Percentiles rank a stretch among this genome's conserved stretches.
Evolutionary conservation across 2,888 invertebrate genomes (phyloP).

Genomic region (Tanytarsus gracilentus): DNA sequence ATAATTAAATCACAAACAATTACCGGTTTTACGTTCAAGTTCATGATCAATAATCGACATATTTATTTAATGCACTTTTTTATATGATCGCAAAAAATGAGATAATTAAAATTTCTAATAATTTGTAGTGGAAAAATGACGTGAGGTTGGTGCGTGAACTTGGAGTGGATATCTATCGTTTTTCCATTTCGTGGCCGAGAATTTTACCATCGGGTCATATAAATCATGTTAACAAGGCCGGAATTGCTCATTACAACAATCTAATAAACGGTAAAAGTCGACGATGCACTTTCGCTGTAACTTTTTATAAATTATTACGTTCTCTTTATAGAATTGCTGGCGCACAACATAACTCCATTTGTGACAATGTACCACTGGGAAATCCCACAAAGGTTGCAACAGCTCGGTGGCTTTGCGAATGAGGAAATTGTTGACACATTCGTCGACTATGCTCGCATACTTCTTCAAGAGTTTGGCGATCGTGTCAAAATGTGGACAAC

Average conservation of each 20-base stretch:
- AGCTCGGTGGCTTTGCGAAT: conserved; percentile 60
- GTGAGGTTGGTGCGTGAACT: conserved; percentile 53
- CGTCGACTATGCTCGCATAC: conserved; percentile 53
- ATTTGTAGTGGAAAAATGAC: conserved; percentile 48
- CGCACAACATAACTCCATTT: conserved; percentile 58
- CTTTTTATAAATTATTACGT: conserved; percentile 35
- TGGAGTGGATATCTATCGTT: conserved; percentile 58
- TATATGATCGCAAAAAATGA: not conserved
- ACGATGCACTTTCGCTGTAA: conserved; percentile 48
- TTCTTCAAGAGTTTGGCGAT: conserved; percentile 53
- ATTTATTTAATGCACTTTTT: not conserved
- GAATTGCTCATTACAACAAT: conserved; percentile 66
- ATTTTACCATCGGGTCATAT: conserved; percentile 61
- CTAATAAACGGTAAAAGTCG: conserved; percentile 50
- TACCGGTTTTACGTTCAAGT: not conserved
- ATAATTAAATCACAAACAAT: not conserved
- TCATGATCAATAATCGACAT: not conserved
- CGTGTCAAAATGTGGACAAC: conserved; percentile 66
- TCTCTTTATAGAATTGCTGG: not conserved
- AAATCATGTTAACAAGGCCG: conserved; percentile 56
- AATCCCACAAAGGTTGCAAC: conserved; percentile 54
- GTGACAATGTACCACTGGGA: conserved; percentile 67
- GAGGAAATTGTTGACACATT: conserved; percentile 55
- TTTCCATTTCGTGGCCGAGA: conserved; percentile 68
- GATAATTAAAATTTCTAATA: not conserved